Base-by-base conservation (phyloP, 1,140 invertebrate species). In the Temnothorax nylanderi region DNA sequence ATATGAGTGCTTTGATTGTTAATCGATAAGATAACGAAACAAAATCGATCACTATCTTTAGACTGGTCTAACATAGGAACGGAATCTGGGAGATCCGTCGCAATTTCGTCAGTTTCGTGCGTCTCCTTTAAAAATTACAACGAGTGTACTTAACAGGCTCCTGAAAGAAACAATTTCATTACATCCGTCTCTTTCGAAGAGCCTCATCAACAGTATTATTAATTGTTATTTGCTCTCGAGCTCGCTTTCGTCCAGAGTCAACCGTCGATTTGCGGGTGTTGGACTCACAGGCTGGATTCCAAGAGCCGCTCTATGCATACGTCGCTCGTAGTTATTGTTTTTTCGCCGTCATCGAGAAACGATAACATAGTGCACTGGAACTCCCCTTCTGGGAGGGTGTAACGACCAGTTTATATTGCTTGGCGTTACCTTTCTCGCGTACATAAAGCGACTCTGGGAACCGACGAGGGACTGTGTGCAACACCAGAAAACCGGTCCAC, bases 401-500 rank as follows among this genome's bases (percentile, higher is more conserved):
- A 13, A 78, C 75, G 34, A n/a, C 34, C 21, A 13, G 49, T 44
- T 81, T 81, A 34, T 44, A 32, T 1, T 49, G 49, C 49, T 65
- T 4, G 76, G 58, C 11, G n/a, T 26, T 67, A 34, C 44, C 58
- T 78, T 26, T n/a, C 44, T 18, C 65, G 78, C 37, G 49, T 71
- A 71, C 13, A 54, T 34, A 67, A 37, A 80, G n/a, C 18, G 44
- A 58, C 78, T 71, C 65, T 72, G 80, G 51, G 26, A 82, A 82
- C 10, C 72, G 13, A 78, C 26, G 18, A 18, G 44, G 4, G 41
- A 47, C 49, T 21, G 41, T 16, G 56, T 18, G 51, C 87, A 69
- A 81, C 64, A 88, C 60, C 81, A 47, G 87, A 90, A 64, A 90
- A 90, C 89, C 89, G 89, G 89, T 90, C 89, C 88, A 60, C 37